Percentiles rank a stretch among this genome's conserved stretches.
Conservation (phyloP, 2,888 invertebrate genomes). For the Zootermopsis nevadensis region DNA sequence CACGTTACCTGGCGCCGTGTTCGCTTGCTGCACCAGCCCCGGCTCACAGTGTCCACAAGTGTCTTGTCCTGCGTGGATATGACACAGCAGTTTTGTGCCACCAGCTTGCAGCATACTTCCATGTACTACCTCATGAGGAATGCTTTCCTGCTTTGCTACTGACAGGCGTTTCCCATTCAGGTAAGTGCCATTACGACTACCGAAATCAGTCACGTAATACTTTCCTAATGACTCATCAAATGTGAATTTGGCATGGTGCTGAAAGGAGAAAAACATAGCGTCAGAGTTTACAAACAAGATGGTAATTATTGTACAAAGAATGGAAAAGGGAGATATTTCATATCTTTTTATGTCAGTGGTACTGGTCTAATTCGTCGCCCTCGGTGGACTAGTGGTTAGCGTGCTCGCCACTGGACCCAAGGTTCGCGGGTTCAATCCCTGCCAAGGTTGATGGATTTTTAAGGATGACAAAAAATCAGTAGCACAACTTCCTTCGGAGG, state of each 20-base stretch:
- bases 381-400: no score
- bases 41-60: slow-evolving; percentile 96
- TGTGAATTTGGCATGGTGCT: slow-evolving; percentile 77
- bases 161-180: slow-evolving; percentile 81
- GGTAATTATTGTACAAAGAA: background rate
- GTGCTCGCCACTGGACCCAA: no score
- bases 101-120: slow-evolving; percentile 76
- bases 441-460: no score
- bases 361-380: no score
- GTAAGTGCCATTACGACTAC: slow-evolving; percentile 89
- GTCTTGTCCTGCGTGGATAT: slow-evolving; percentile 86
- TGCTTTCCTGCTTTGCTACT: slow-evolving; percentile 76
- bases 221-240: slow-evolving; percentile 71
- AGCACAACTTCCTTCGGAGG: no score
- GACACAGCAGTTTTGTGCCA: slow-evolving; percentile 79
- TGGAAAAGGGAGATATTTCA: background rate
- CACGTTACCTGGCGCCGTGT: background rate
- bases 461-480: no score
- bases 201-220: slow-evolving; percentile 81
- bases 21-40: slow-evolving; percentile 75
- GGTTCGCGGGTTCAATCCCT: no score
- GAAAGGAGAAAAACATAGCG: slow-evolving; percentile 56
- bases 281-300: background rate
- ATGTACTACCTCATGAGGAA: slow-evolving; percentile 73
- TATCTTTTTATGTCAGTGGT: no score